Evolutionary conservation across 2,888 invertebrate genomes (phyloP).

Genomic region (Drosophila merina): DNA sequence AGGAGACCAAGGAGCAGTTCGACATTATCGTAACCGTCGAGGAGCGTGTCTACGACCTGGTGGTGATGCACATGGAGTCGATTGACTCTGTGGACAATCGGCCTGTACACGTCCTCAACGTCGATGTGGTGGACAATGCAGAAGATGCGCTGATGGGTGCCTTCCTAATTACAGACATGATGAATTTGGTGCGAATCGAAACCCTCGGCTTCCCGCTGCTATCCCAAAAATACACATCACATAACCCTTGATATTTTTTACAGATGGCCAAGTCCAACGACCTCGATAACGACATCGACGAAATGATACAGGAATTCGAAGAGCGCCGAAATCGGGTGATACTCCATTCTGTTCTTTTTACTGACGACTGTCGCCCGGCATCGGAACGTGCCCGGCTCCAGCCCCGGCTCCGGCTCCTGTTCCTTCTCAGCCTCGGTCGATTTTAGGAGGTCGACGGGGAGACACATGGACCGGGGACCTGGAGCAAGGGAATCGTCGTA

Average conservation of each 20-base stretch:
- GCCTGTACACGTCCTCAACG: conserved; percentile 97
- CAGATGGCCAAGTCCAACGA: conserved; percentile 67
- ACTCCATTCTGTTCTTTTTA: conserved; percentile 67
- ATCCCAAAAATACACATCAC: neutral
- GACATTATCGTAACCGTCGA: conserved; percentile 98
- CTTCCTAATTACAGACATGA: conserved; percentile 98
- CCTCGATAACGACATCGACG: conserved; percentile 70
- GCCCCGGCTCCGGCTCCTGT: conserved; percentile 22
- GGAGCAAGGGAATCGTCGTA: neutral
- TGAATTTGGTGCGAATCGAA: conserved; percentile 89
- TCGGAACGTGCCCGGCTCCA: conserved; percentile 35
- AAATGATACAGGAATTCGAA: conserved; percentile 71
- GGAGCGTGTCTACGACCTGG: conserved; percentile 99
- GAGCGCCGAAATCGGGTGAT: conserved; percentile 69
- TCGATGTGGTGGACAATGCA: conserved; percentile 99
- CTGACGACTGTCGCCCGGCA: conserved; percentile 63
- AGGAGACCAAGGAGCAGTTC: conserved; percentile 93
- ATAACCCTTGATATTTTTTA: neutral
- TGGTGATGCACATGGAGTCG: conserved; percentile 95
- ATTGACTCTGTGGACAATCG: conserved; percentile 91
- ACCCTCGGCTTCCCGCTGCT: neutral
- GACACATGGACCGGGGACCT: neutral
- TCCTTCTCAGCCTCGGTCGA: conserved; percentile 38
- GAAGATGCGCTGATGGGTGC: conserved; percentile 99
- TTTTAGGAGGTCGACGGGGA: neutral